phyloP scores from a whole-genome alignment of 2,797 vertebrate species.

The Hoplostethus atlanticus region DNA sequence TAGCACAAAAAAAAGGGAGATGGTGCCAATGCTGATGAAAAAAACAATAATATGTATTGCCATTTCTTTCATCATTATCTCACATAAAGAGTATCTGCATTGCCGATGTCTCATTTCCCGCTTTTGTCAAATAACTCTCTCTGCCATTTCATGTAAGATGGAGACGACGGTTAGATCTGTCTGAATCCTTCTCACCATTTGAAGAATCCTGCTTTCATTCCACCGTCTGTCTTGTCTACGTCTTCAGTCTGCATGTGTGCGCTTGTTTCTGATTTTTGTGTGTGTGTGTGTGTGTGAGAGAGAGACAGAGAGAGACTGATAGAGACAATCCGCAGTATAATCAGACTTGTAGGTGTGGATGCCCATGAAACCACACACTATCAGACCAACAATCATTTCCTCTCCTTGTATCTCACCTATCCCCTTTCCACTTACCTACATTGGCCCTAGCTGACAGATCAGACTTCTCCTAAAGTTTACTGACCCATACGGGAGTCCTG shows the following conservation, averaged over 20 bases:
- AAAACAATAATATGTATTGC: constrained; percentile 42
- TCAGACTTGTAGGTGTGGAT: constrained; percentile 21
- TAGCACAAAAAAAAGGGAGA: constrained; percentile 9
- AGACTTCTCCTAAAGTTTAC: constrained; percentile 34
- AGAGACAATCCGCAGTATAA: not conserved
- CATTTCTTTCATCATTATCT: constrained; percentile 62
- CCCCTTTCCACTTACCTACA: not conserved
- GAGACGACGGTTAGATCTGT: constrained; percentile 17
- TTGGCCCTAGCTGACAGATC: not conserved
- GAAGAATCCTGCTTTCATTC: constrained; percentile 20
- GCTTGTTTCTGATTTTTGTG: not conserved
- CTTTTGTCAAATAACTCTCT: not conserved
- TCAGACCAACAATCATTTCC: constrained; percentile 16
- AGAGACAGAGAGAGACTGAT: not conserved
- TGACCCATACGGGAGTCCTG: constrained; percentile 44
- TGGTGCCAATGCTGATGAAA: constrained; percentile 32
- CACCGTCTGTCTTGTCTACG: constrained; percentile 10
- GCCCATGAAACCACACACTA: constrained; percentile 23
- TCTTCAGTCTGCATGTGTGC: not conserved
- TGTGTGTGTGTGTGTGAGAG: not conserved
- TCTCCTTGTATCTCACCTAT: not conserved
- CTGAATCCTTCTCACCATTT: constrained; percentile 18
- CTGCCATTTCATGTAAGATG: constrained; percentile 29
- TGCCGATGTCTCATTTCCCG: not conserved
- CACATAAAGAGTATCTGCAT: not conserved